phyloP scores from a whole-genome alignment of 2,113 vertebrate genomes.

The Cyphomyrus discorhynchus region DNA sequence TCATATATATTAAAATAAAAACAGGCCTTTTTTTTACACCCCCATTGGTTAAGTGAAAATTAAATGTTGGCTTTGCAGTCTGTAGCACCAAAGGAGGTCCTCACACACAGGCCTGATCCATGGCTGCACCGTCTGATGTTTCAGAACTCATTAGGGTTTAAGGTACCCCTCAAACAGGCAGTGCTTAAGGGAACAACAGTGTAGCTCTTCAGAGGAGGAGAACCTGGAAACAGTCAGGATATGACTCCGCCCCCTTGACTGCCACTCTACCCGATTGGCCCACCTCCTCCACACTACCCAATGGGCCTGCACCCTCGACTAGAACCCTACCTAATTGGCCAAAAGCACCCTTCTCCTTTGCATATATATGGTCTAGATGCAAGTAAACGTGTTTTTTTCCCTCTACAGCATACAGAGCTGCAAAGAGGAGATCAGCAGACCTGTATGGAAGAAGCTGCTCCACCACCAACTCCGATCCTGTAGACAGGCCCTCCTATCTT shows the following conservation, averaged over 20 bases:
- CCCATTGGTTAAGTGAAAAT: neutral
- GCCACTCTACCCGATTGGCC: neutral
- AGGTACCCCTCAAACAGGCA: neutral
- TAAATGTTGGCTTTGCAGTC: neutral
- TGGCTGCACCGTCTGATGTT: neutral
- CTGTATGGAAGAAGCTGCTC: conserved; percentile 82
- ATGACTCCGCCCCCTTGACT: neutral
- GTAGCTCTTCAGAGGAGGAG: neutral
- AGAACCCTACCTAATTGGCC: neutral
- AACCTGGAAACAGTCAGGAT: neutral
- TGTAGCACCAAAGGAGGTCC: neutral
- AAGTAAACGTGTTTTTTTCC: neutral
- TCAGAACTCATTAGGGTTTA: neutral
- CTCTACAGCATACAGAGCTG: neutral
- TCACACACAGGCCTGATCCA: neutral
- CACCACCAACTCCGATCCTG: conserved; percentile 84
- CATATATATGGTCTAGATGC: neutral
- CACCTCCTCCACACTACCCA: neutral
- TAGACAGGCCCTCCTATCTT: conserved; percentile 87
- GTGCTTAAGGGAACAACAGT: neutral
- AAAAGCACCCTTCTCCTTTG: neutral
- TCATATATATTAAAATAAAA: neutral
- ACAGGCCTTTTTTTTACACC: neutral
- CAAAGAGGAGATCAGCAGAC: conserved; percentile 36
- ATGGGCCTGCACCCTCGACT: neutral